phyloP scores from a whole-genome alignment of 2,888 invertebrate genomes.

The Dinocampus coccinellae region DNA sequence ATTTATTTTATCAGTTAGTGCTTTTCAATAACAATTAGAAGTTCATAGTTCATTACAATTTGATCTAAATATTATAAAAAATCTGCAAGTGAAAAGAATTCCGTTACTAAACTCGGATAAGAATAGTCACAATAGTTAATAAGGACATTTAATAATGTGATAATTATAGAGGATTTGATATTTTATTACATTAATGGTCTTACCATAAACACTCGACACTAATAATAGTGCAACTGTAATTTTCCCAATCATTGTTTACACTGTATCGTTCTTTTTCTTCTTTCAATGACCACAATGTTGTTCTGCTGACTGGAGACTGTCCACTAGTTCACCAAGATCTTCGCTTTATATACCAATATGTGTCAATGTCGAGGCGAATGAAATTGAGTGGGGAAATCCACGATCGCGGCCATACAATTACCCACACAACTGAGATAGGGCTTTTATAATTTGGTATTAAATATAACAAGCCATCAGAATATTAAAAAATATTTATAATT shows the following conservation, averaged over 20 bases:
- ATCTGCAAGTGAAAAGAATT: too few species aligned
- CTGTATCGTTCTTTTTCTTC: not conserved
- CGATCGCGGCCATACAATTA: slow-evolving; percentile 41
- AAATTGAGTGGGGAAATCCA: slow-evolving; percentile 47
- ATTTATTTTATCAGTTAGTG: not conserved
- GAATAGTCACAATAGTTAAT: too few species aligned
- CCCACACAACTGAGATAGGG: not conserved
- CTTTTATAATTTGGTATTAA: not conserved
- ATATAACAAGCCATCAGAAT: not conserved
- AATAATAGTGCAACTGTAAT: slow-evolving; percentile 37
- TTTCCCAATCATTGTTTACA: slow-evolving; percentile 43
- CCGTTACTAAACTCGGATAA: too few species aligned
- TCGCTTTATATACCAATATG: slow-evolving; percentile 48
- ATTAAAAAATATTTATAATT: not conserved
- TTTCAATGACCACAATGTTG: slow-evolving; percentile 16
- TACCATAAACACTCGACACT: slow-evolving; percentile 41
- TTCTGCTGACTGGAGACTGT: slow-evolving; percentile 35
- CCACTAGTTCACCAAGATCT: slow-evolving; percentile 35
- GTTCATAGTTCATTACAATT: not conserved
- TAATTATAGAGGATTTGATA: too few species aligned
- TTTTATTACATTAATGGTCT: slow-evolving; percentile 16
- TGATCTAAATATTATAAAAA: too few species aligned
- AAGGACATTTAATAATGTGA: too few species aligned
- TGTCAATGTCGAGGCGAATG: slow-evolving; percentile 46
- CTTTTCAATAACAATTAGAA: not conserved